A percentile compares a stretch with the other conserved stretches of the same genome.
Evolutionary conservation across 2,888 invertebrate species (phyloP).

Genomic region (Anodontia alba): DNA sequence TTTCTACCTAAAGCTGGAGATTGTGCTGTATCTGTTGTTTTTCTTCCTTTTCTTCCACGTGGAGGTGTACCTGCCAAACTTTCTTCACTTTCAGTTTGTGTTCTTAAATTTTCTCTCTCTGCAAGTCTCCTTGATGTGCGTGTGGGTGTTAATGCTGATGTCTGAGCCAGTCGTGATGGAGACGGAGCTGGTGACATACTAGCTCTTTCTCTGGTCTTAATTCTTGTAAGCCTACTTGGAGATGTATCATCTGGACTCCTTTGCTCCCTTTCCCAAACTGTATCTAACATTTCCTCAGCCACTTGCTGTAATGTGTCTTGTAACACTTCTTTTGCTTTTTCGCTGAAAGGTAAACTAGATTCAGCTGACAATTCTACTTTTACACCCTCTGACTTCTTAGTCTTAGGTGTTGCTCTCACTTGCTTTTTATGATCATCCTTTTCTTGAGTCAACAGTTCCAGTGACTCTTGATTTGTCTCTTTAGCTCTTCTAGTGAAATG

Average conservation of each 20-base stretch:
- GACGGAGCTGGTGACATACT: not conserved
- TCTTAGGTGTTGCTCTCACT: not conserved
- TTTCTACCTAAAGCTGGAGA: conserved; percentile 36
- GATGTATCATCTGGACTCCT: conserved; percentile 4
- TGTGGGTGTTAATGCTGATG: not conserved
- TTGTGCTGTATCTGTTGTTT: conserved; percentile 16
- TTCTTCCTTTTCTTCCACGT: conserved; percentile 18
- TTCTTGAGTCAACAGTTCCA: not conserved
- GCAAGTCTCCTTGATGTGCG: conserved; percentile 1
- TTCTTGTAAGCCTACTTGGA: conserved; percentile 3
- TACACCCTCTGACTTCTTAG: not conserved
- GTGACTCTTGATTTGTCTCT: not conserved
- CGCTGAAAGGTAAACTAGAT: conserved; percentile 25
- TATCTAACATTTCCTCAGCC: conserved; percentile 32
- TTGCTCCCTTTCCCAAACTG: conserved; percentile 8
- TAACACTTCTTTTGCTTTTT: conserved; percentile 38
- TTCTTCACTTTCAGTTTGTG: not conserved
- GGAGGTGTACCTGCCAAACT: conserved; percentile 33
- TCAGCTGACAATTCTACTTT: conserved; percentile 15
- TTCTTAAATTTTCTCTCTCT: not conserved
- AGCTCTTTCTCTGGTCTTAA: not conserved
- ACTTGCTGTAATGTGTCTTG: conserved; percentile 42
- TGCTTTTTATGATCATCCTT: not conserved
- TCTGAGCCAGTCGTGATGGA: not conserved
- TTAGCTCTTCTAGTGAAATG: not conserved